Evolutionary conservation across 2,888 invertebrate genomes (phyloP).

Genomic region (Limulus polyphemus): DNA sequence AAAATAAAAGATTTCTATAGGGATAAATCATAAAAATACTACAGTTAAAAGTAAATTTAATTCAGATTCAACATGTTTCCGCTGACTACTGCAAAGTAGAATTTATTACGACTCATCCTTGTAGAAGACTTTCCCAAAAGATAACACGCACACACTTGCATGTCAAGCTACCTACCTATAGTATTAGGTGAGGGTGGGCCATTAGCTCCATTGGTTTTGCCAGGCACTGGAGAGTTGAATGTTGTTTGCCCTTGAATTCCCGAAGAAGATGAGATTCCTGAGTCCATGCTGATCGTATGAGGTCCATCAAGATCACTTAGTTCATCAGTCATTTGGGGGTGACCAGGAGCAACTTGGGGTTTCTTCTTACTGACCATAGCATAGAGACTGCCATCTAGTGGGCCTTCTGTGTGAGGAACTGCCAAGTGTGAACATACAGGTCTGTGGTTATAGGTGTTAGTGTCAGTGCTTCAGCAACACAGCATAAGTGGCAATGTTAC

Average conservation of each 20-base stretch:
- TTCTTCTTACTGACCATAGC: slow-evolving; percentile 45
- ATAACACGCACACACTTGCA: too few relatives aligned
- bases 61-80: too few relatives aligned
- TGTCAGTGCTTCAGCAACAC: too few relatives aligned
- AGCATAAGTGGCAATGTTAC: too few relatives aligned
- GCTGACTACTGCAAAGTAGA: too few relatives aligned
- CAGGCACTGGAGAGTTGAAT: not conserved
- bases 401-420: slow-evolving; percentile 57
- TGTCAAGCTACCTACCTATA: not conserved
- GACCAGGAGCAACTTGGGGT: slow-evolving; percentile 23
- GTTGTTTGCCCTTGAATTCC: slow-evolving; percentile 15
- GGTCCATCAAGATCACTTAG: slow-evolving; percentile 35
- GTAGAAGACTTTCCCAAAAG: too few relatives aligned
- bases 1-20: too few relatives aligned
- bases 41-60: too few relatives aligned
- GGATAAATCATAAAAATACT: too few relatives aligned
- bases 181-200: slow-evolving; percentile 36
- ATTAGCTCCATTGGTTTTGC: slow-evolving; percentile 36
- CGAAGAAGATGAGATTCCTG: slow-evolving; percentile 61
- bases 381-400: slow-evolving; percentile 80
- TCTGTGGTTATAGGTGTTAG: too few relatives aligned
- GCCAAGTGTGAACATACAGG: not conserved
- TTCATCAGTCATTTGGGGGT: slow-evolving; percentile 30
- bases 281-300: slow-evolving; percentile 78
- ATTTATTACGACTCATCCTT: too few relatives aligned